Evolutionary conservation across 2,888 invertebrate genomes (phyloP), one percentile per base, ranked within the genome.

Genomic region (Agapostemon virescens): DNA sequence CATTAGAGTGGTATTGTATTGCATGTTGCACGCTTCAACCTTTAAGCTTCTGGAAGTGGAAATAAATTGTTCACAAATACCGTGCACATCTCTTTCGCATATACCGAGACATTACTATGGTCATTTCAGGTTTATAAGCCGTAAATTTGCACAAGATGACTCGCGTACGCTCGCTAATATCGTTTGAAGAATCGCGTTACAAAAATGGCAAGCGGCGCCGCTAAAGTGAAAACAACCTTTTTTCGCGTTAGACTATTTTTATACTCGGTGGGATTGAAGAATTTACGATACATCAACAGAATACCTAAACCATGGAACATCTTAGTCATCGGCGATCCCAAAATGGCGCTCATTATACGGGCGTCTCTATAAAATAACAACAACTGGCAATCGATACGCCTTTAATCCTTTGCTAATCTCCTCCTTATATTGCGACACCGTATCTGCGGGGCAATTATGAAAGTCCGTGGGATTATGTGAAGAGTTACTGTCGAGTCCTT

Each of bases 381-480:
- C 49, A 20, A 26, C 45, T n/a, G 15, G 38, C n/a, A 38, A 69
- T 63, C 63, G 40, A 49, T 30, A 30, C 36, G 58, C 30, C 67
- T 69, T 64, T 40, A 45, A 61, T 63, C 68, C 61, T 36, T 45
- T 52, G 49, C 23, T 23, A 23, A 33, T 55, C 30, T 49, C 30
- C 55, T 7, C 40, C 42, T 38, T 40, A 13, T 55, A 42, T 77
- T 69, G 49, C 77, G 68, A 69, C 73, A 69, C 38, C 17, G 33
- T 40, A 49, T 33, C 72, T 55, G 20, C 69, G 42, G n/a, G 64
- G 40, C 52, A 49, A 69, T 77, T 73, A 69, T 69, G 42, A 63
- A 42, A 40, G 40, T 68, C 64, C 69, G 69, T 42, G 64, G 61
- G 38, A 77, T 68, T 68, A 49, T 67, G 49, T n/a, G 71, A 38